Evolutionary conservation across 1,140 invertebrate species (phyloP), one percentile per base, ranked within the genome.

Genomic region (Rhopalosiphum maidis): DNA sequence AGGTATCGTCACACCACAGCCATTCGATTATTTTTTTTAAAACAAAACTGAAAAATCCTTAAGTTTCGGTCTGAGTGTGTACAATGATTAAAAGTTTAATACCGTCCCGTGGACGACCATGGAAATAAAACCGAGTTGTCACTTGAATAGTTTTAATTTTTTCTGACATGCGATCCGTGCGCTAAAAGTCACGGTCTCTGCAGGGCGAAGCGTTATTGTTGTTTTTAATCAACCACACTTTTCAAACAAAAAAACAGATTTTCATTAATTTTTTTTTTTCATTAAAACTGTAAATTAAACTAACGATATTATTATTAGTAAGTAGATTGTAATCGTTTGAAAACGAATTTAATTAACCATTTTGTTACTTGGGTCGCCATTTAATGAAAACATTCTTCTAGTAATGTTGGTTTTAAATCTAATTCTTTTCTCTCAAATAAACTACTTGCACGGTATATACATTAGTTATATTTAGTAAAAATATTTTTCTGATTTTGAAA

Each of bases 171-270:
- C 41, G 22, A 86, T 43, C 25, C 30, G 25, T 87, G 30, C 85
- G 15, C 21, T 30, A 43, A 86, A 86, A 86, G 41, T 46, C 25
- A 48, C 41, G 23, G 85, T 87, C 41, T 85, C 83, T 37, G 23
- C 83, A 41, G 37, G 83, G 11, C 60, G n/a, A 77, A 77, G 15
- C 30, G 15, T 77, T n/a, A 87, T 46, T 43, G 85, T 87, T 46
- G 41, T 87, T 87, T 86, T 87, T 87, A 87, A 43, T 87, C 85
- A 87, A 46, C 85, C 85, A 6, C 82, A 46, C 22, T 87, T 46
- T 41, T 9, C 23, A 85, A 41, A 87, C 41, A 87, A 43, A n/a
- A 43, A 43, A 86, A 41, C 85, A 46, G 41, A 30, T 46, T 48
- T 87, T 85, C 41, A 41, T 77, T 77, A 77, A n/a, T 77, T 77